phyloP scores from a whole-genome alignment of 2,888 invertebrate genomes.

The Tenthredo mesomela region DNA sequence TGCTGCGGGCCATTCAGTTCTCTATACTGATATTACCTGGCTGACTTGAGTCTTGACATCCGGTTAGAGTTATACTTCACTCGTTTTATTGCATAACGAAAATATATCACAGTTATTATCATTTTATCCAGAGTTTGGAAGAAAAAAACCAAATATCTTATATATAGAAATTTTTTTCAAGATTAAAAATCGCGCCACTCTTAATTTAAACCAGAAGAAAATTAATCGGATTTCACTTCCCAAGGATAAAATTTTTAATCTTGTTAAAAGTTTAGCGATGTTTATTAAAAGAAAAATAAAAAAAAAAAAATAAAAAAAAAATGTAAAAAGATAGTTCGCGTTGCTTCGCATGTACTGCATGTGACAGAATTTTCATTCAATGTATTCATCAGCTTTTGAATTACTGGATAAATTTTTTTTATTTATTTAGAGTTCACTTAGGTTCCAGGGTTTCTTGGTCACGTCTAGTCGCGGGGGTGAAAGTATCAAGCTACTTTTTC shows the following conservation, averaged over 20 bases:
- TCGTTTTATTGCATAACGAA: neutral
- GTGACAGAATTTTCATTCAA: neutral
- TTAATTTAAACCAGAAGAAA: too few relatives aligned
- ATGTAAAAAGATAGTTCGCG: too few relatives aligned
- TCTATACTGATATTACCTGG: conserved; percentile 66
- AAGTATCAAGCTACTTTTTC: neutral
- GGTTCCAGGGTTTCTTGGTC: neutral
- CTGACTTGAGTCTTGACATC: conserved; percentile 66
- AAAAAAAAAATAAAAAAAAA: too few relatives aligned
- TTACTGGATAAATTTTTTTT: neutral
- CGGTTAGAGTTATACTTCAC: conserved; percentile 63
- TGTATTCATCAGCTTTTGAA: neutral
- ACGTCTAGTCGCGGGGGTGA: neutral
- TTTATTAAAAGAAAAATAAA: too few relatives aligned
- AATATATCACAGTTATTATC: neutral
- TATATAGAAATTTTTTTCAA: too few relatives aligned
- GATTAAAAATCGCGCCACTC: too few relatives aligned
- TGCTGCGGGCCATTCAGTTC: conserved; percentile 64
- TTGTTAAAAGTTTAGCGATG: neutral
- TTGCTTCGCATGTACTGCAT: too few relatives aligned
- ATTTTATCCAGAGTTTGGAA: neutral
- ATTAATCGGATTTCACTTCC: too few relatives aligned
- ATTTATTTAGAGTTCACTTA: neutral
- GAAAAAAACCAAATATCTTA: neutral
- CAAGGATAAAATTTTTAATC: too few relatives aligned